Evolutionary conservation across 2,113 vertebrate species (phyloP), one percentile per base, ranked within the genome.

Genomic region (Bagarius yarrelli): DNA sequence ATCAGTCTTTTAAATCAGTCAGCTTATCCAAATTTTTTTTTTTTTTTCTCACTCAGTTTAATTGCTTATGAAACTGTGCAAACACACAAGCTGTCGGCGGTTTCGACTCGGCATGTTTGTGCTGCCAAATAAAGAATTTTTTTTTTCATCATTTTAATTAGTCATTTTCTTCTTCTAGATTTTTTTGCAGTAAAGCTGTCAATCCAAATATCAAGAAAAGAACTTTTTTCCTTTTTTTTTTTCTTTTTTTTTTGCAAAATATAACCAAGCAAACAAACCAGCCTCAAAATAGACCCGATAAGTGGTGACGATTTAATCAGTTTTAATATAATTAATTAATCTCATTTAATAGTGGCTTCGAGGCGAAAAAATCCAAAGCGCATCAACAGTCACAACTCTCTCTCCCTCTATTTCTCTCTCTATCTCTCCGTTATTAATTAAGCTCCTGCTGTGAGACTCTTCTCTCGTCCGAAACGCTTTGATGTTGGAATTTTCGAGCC

Each of bases 271-370:
- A 72, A 71, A 59, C 50, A 76, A 64, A 56, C 57, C 32, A 53
- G 21, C 36, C 18, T 67, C 34, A 63, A 81, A 76, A 81, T 57
- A 67, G 19, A 23, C 47, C 23, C 47, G 50, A 76, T 60, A 82
- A 77, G 63, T 52, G 16, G 61, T 69, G 61, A 70, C 9, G 47
- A 69, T 69, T 70, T 75, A 57, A 70, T 82, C 53, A 50, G 27
- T 70, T 69, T 59, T 59, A 82, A 47, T 47, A 50, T 76, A 76
- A 81, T 81, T 74, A 81, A 82, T 77, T 59, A 60, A 76, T 76
- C 40, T 63, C 30, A 52, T 15, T 70, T 77, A 76, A 70, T 77
- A 64, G 21, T 14, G 47, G 70, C 79, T 63, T 47, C n/a, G 15
- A 53, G 70, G 27, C n/a, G n/a, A 23, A 74, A 74, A 23, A 80